A percentile compares a stretch with the other conserved stretches of the same genome.
These are phyloP conservation scores for Uloborus diversus DNA, from an alignment of 1,140 invertebrate species.

Conservation along the genomic window DNA sequence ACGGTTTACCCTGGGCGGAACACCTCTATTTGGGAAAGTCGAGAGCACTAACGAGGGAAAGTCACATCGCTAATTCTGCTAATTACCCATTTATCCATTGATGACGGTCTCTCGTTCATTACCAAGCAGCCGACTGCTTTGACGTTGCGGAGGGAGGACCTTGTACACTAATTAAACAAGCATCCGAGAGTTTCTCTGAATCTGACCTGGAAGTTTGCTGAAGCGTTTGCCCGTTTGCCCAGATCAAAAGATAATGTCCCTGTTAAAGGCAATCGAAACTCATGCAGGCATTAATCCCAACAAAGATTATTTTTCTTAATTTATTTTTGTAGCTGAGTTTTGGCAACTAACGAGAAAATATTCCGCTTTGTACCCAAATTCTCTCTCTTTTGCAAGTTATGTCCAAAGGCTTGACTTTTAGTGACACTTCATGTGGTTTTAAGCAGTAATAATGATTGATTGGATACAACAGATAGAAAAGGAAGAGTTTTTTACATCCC, in stretches of 20 bases:
- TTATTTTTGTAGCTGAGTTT: no score
- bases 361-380: no score
- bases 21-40: no score
- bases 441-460: no score
- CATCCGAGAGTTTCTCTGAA: neutral
- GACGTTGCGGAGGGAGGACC: neutral
- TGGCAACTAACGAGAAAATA: no score
- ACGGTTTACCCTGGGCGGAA: no score
- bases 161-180: conserved; percentile 36
- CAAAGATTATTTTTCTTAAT: no score
- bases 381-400: no score
- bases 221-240: neutral
- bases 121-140: neutral
- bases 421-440: no score
- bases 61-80: conserved; percentile 40
- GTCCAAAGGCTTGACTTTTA: no score
- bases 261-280: neutral
- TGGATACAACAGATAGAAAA: no score
- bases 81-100: conserved; percentile 51
- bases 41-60: conserved; percentile 21
- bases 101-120: conserved; percentile 28
- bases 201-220: neutral
- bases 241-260: neutral
- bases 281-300: neutral
- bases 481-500: no score